Evolutionary conservation across 1,140 invertebrate species (phyloP), one percentile per base, ranked within the genome.

Genomic region (Archivesica marissinica): DNA sequence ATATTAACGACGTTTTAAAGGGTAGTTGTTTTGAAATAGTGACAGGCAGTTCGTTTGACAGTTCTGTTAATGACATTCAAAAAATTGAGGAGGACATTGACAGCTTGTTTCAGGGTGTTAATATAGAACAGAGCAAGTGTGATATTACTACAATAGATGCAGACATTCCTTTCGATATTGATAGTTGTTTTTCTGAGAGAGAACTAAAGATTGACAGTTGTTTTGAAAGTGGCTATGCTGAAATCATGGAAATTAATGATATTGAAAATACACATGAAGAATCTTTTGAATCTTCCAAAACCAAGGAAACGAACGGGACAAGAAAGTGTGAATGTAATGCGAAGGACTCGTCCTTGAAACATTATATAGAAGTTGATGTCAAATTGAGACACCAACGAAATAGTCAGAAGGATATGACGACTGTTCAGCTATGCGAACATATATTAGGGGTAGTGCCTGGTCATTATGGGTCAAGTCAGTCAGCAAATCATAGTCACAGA

Each of bases 391-490:
- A n/a, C 0, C 41, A 41, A n/a, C 47, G 25, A 33, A 25, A 44
- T 44, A 23, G 15, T 41, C 7, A 20, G 7, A 39, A 77, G 9
- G 61, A 39, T n/a, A 39, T 38, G 25, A 52, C 70, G 28, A 78
- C 74, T 68, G 74, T 85, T 9, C 56, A 77, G 59, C 15, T 85
- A n/a, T 85, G 82, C 78, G 82, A 85, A 50, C 30, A 39, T 15
- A 44, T 85, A 4, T 39, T 85, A 23, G 82, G 82, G 20, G 52
- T 85, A n/a, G 50, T 85, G 35, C 82, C 82, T 41, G 82, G 82
- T n/a, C 75, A 85, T 70, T 77, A 44, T 44, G 74, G 75, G 0
- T 54, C 59, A n/a, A 54, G 39, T 44, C 44, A 75, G 52, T 70
- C 66, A 23, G 38, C 17, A 4, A 77, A 35, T 66, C 35, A 54